These are phyloP conservation scores for Hypena proboscidalis DNA, from an alignment of 2,888 invertebrate species.

Conservation along the genomic window DNA sequence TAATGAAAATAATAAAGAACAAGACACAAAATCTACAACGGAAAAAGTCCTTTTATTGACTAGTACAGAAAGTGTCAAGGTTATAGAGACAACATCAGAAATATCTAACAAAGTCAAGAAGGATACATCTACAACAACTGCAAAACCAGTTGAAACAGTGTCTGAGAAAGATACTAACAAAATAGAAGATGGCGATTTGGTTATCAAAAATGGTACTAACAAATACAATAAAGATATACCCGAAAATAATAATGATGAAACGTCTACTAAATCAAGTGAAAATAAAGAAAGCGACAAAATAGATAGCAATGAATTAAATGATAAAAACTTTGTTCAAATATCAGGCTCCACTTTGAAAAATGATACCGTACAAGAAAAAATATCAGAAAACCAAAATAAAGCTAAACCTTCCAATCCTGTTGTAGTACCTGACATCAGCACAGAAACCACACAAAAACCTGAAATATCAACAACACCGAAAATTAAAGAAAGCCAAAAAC, in stretches of 20 bases:
- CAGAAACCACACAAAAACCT: constrained; percentile 8
- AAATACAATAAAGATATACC: constrained; percentile 14
- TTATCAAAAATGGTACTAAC: constrained; percentile 16
- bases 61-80: constrained; percentile 28
- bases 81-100: constrained; percentile 28
- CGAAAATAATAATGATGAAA: constrained; percentile 21
- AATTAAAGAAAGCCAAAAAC: constrained; percentile 24
- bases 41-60: constrained; percentile 15
- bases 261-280: background rate
- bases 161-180: constrained; percentile 1
- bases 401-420: constrained; percentile 3
- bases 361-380: constrained; percentile 12
- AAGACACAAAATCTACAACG: constrained; percentile 27
- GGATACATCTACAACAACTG: constrained; percentile 34
- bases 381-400: constrained; percentile 13
- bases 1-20: constrained; percentile 22
- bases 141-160: background rate
- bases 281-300: constrained; percentile 21
- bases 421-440: constrained; percentile 7
- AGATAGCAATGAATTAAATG: constrained; percentile 26
- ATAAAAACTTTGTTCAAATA: constrained; percentile 46
- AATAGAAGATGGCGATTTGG: constrained; percentile 12
- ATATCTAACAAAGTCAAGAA: constrained; percentile 29
- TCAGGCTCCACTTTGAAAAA: constrained; percentile 36
- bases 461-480: constrained; percentile 23